These are phyloP conservation scores for Tetragnatha versicolor DNA, from an alignment of 1,140 invertebrate species.

Conservation along the genomic window DNA sequence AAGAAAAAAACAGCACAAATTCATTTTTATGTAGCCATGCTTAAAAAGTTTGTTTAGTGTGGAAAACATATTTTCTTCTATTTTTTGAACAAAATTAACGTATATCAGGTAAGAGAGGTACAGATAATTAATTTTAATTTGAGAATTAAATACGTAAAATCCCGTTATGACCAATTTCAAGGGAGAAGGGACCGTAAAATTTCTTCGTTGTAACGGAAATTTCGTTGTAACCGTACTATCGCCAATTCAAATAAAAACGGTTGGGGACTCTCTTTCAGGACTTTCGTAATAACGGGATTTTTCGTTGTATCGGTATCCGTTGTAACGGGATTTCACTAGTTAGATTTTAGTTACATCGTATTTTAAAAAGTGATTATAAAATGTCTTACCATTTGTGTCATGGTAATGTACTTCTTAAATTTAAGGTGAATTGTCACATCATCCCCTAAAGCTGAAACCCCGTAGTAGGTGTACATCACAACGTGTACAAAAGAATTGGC, in stretches of 20 bases:
- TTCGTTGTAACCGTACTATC: too few species aligned
- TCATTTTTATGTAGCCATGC: too few species aligned
- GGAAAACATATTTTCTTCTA: too few species aligned
- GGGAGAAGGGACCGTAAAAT: too few species aligned
- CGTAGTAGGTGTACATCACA: constrained; percentile 88
- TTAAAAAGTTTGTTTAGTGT: too few species aligned
- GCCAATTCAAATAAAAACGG: too few species aligned
- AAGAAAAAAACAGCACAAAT: too few species aligned
- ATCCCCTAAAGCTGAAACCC: constrained; percentile 76
- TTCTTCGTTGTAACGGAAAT: too few species aligned
- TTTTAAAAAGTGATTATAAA: constrained; percentile 9
- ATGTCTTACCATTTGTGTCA: constrained; percentile 74
- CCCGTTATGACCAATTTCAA: not conserved
- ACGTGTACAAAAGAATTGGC: constrained; percentile 67
- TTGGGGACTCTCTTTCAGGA: too few species aligned
- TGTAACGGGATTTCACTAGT: too few species aligned
- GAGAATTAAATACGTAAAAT: not conserved
- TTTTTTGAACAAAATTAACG: not conserved
- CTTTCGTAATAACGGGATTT: too few species aligned
- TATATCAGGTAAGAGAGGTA: not conserved
- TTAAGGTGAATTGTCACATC: constrained; percentile 81
- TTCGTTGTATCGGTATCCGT: too few species aligned
- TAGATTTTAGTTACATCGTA: not conserved
- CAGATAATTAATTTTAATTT: not conserved
- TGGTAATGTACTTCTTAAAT: constrained; percentile 93